These are phyloP conservation scores for Azemiops feae DNA, from an alignment of 2,113 vertebrate species.

Conservation along the genomic window DNA sequence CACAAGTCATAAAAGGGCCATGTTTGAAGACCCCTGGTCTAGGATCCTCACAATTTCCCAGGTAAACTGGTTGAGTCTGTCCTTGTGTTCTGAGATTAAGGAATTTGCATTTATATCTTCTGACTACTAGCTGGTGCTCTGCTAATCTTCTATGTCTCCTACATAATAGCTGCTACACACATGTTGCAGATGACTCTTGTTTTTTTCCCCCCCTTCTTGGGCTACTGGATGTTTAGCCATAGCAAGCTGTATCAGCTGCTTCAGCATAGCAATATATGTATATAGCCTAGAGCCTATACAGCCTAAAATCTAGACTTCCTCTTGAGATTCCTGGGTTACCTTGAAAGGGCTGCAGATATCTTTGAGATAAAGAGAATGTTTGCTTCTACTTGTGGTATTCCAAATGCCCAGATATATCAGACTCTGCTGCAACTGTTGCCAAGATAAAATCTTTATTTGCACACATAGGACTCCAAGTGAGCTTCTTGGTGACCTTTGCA, in stretches of 20 bases:
- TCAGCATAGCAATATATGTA: background rate
- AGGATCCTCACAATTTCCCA: background rate
- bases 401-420: background rate
- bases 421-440: background rate
- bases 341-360: background rate
- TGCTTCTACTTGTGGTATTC: background rate
- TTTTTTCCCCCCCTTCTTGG: background rate
- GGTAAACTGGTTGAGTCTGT: background rate
- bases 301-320: background rate
- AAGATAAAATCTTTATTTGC: background rate
- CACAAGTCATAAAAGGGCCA: too few relatives aligned
- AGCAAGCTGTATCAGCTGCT: background rate
- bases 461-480: background rate
- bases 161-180: background rate
- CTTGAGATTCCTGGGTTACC: background rate
- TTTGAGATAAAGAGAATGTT: background rate
- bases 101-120: background rate
- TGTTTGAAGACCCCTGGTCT: background rate
- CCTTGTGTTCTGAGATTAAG: background rate
- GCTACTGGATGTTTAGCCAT: background rate
- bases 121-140: background rate
- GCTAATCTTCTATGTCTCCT: background rate
- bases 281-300: background rate
- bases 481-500: background rate
- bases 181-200: background rate